Evolutionary conservation across 1,140 invertebrate genomes (phyloP), one percentile per base, ranked within the genome.

Genomic region (Drosophila kanapiae): DNA sequence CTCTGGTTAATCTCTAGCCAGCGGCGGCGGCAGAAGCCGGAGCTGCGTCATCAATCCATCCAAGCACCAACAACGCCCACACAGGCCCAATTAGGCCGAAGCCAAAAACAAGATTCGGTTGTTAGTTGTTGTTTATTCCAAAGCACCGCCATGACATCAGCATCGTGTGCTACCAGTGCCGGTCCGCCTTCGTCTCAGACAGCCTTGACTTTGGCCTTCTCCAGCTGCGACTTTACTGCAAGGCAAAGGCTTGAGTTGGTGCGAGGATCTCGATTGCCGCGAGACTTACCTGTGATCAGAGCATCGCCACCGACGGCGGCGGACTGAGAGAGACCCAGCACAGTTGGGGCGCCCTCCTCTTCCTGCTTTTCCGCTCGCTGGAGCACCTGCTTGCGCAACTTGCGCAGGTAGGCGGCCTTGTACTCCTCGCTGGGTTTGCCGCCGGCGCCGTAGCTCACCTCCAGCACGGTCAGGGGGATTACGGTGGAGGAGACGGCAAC

Each of bases 401-500:
- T 92, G 38, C 90, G 90, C 16, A 93, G 60, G 54, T 93, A 93
- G 29, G 92, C 91, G 10, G 80, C 77, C 56, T 92, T 92, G 61
- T 93, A 93, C 35, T 80, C 92, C 53, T 93, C 92, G 40, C 83
- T 92, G 4, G 91, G 88, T 27, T 93, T 91, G 13, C 88, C 91
- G 9, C 86, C 91, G 23, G 82, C 57, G 1, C 91, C 91, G 45
- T 92, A 93, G 71, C 93, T 93, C 1, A 95, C 94, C 86, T 95
- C 94, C 72, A 95, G 95, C 23, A 94, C 94, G 0, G 94, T 94
- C 13, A 95, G 70, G 14, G 95, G 95, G 60, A 95, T 95, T 2
- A 95, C 95, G 0, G 95, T 95, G 1, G 95, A 95, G 0, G 95
- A 95, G 4, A 95, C 94, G 4, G 95, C 93, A 48, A 95, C 93